These are phyloP conservation scores for Pseudococcus longispinus DNA, from an alignment of 2,888 invertebrate species.

Conservation along the genomic window DNA sequence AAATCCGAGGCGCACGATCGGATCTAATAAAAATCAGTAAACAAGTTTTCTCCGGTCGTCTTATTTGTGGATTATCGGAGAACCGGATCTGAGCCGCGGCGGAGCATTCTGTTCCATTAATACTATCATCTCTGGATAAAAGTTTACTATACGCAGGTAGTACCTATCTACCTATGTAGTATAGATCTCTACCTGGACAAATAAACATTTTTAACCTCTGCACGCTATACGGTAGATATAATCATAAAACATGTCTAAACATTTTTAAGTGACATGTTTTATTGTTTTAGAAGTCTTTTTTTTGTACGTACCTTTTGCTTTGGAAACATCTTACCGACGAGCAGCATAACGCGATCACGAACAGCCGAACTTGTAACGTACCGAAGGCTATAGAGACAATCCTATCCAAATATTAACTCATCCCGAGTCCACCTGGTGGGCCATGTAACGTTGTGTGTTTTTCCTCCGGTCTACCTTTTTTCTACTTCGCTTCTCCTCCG, in stretches of 20 bases:
- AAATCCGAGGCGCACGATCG: conserved; percentile 54
- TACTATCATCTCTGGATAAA: conserved; percentile 45
- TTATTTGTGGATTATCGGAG: conserved; percentile 54
- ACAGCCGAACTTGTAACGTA: conserved; percentile 43
- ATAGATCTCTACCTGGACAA: conserved; percentile 44
- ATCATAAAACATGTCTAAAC: conserved; percentile 57
- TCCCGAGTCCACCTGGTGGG: conserved; percentile 55
- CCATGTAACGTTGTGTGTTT: conserved; percentile 32
- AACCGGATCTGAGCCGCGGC: conserved; percentile 44
- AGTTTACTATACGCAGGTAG: conserved; percentile 43
- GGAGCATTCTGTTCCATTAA: conserved; percentile 51
- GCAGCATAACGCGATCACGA: conserved; percentile 32
- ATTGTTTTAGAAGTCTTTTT: conserved; percentile 55
- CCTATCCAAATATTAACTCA: conserved; percentile 57
- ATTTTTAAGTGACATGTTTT: conserved; percentile 58
- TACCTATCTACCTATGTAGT: neutral
- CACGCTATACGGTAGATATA: conserved; percentile 55
- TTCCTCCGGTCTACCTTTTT: conserved; percentile 16
- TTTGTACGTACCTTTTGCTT: neutral
- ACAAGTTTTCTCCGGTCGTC: conserved; percentile 51
- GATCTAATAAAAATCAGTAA: conserved; percentile 56
- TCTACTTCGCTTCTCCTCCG: neutral
- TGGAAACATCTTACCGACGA: conserved; percentile 48
- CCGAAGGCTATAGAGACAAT: conserved; percentile 37
- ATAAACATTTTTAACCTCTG: conserved; percentile 57